phyloP scores from a whole-genome alignment of 2,888 invertebrate genomes.

The Epinotia ramella region DNA sequence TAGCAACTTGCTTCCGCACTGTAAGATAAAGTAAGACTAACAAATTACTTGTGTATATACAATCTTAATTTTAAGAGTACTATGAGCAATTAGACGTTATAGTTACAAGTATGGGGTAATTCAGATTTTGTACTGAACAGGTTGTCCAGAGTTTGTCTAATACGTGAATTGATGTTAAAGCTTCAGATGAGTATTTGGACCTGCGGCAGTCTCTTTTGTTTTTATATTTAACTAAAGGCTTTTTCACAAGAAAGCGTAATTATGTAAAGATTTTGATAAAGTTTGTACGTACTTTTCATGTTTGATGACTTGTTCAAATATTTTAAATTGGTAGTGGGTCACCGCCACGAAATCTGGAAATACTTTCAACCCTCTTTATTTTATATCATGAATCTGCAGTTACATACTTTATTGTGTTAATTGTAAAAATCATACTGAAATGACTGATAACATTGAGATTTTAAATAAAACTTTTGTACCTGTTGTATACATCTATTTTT shows the following conservation, averaged over 20 bases:
- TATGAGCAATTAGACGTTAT: not conserved
- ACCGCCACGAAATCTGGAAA: not conserved
- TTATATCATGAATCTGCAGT: not conserved
- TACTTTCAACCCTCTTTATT: not conserved
- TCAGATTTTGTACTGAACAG: not conserved
- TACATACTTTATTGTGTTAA: conserved; percentile 3
- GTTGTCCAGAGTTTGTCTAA: not conserved
- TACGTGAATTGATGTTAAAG: too few relatives aligned
- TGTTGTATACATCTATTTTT: conserved; percentile 31
- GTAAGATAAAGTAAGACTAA: conserved; percentile 28
- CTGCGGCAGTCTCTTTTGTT: too few relatives aligned
- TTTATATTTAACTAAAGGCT: too few relatives aligned
- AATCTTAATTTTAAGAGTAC: conserved; percentile 8
- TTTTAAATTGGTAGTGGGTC: too few relatives aligned
- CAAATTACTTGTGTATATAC: conserved; percentile 26
- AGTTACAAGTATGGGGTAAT: not conserved
- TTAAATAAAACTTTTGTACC: conserved; percentile 44
- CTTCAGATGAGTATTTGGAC: too few relatives aligned
- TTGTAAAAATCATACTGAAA: conserved; percentile 34
- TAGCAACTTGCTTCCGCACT: conserved; percentile 48
- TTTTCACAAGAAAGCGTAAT: too few relatives aligned
- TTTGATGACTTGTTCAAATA: too few relatives aligned
- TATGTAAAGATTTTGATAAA: too few relatives aligned
- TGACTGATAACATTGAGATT: conserved; percentile 43
- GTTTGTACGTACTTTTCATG: too few relatives aligned